Percentiles rank a stretch among this genome's conserved stretches.
phyloP scores from a whole-genome alignment of 1,140 invertebrate species.

The Zophobas morio region DNA sequence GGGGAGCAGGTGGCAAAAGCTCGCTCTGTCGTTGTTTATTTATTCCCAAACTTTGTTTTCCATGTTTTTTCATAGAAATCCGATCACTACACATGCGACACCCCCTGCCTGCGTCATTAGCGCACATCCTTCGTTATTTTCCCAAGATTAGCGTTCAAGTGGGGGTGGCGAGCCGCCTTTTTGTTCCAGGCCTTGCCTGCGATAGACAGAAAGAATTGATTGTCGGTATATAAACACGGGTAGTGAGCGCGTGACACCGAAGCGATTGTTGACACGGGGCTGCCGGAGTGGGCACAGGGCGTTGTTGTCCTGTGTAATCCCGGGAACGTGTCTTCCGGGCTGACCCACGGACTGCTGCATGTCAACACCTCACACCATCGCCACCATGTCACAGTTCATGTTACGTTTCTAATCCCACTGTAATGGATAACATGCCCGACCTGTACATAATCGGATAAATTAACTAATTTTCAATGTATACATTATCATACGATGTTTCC shows the following conservation, averaged over 20 bases:
- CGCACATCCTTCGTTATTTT: constrained; percentile 45
- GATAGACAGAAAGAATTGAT: constrained; percentile 51
- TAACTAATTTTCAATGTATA: constrained; percentile 54
- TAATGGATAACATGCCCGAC: constrained; percentile 41
- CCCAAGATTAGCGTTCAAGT: constrained; percentile 27
- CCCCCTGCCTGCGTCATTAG: not conserved
- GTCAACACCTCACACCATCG: constrained; percentile 58
- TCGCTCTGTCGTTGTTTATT: no score
- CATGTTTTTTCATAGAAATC: no score
- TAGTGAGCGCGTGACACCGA: constrained; percentile 51
- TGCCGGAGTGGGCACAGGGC: constrained; percentile 40
- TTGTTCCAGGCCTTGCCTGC: not conserved
- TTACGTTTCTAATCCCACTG: constrained; percentile 42
- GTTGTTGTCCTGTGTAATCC: constrained; percentile 56
- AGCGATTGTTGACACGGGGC: constrained; percentile 55
- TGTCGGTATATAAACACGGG: constrained; percentile 51
- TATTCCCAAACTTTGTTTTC: no score
- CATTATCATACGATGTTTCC: constrained; percentile 28
- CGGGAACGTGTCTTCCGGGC: constrained; percentile 57
- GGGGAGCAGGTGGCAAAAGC: no score
- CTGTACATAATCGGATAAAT: constrained; percentile 42
- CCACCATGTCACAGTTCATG: constrained; percentile 55
- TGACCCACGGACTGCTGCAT: constrained; percentile 58
- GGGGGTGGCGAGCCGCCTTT: not conserved
- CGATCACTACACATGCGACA: no score